A percentile compares a stretch with the other conserved stretches of the same genome.
Conservation (phyloP, 2,797 vertebrate genomes). For the Enteromius unitaeniatus region DNA sequence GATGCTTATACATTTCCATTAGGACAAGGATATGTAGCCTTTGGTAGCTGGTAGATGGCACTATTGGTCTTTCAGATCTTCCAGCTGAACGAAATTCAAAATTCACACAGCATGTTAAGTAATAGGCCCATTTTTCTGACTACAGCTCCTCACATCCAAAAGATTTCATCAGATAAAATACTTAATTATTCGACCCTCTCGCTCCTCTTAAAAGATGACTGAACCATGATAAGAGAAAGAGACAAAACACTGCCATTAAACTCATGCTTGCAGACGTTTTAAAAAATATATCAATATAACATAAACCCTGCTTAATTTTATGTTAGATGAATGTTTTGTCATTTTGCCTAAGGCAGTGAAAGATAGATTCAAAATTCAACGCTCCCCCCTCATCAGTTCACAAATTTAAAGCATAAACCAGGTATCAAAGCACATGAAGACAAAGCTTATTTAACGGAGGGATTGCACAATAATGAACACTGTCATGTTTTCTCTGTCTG, state of each 20-base stretch:
- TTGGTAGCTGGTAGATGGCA: conserved; percentile 75
- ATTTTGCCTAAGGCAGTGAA: conserved; percentile 21
- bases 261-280: not conserved
- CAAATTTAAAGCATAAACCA: not conserved
- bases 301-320: conserved; percentile 2
- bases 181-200: conserved; percentile 9
- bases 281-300: not conserved
- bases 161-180: conserved; percentile 25
- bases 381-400: not conserved
- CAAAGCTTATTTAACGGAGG: not conserved
- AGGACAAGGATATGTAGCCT: conserved; percentile 22
- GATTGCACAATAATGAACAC: conserved; percentile 53
- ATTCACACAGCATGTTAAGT: conserved; percentile 5
- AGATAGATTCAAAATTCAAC: conserved; percentile 8
- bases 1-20: not conserved
- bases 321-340: conserved; percentile 30
- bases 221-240: not conserved
- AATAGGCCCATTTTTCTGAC: not conserved
- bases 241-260: not conserved
- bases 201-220: not conserved
- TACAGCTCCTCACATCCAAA: conserved; percentile 14
- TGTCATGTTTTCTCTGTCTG: not conserved
- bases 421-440: not conserved
- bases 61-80: conserved; percentile 70
- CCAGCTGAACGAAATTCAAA: not conserved